These are phyloP conservation scores for Cirrhinus mrigala DNA, from an alignment of 2,797 vertebrate species.

Conservation along the genomic window DNA sequence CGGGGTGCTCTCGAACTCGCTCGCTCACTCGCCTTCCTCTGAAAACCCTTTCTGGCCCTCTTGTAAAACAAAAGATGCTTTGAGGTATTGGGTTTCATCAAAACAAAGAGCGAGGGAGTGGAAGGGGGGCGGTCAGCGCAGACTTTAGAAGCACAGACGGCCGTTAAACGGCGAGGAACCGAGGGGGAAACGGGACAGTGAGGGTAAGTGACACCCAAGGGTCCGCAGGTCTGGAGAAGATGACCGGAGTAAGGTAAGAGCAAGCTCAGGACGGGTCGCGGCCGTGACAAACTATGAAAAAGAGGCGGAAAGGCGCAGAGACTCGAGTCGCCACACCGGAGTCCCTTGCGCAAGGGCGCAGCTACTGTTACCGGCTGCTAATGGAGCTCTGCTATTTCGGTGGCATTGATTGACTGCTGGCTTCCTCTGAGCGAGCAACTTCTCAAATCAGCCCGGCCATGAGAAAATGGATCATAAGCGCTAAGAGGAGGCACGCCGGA, in stretches of 20 bases:
- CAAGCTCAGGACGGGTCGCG: background rate
- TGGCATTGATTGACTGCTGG: slow-evolving; percentile 87
- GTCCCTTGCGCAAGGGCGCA: slow-evolving; percentile 82
- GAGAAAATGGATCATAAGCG: slow-evolving; percentile 82
- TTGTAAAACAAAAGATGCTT: slow-evolving; percentile 81
- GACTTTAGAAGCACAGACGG: slow-evolving; percentile 57
- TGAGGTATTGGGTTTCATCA: slow-evolving; percentile 81
- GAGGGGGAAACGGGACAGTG: background rate
- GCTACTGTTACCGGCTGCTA: slow-evolving; percentile 85
- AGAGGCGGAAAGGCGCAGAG: slow-evolving; percentile 5
- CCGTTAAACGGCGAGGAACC: slow-evolving; percentile 26
- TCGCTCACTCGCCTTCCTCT: slow-evolving; percentile 10
- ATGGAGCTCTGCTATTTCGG: slow-evolving; percentile 86
- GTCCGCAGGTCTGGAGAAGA: slow-evolving; percentile 54
- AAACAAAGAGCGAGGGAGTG: slow-evolving; percentile 76
- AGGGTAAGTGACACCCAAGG: slow-evolving; percentile 1
- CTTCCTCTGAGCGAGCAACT: slow-evolving; percentile 83
- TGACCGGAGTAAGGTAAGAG: slow-evolving; percentile 47
- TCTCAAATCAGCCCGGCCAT: slow-evolving; percentile 78
- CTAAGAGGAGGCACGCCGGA: slow-evolving; percentile 45
- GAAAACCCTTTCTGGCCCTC: slow-evolving; percentile 64
- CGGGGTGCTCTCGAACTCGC: slow-evolving; percentile 71
- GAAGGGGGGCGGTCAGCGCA: slow-evolving; percentile 63
- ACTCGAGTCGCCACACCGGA: slow-evolving; percentile 73
- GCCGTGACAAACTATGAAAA: background rate